These are phyloP conservation scores for Ptilodon capucinus DNA, from an alignment of 2,888 invertebrate genomes.

Conservation along the genomic window DNA sequence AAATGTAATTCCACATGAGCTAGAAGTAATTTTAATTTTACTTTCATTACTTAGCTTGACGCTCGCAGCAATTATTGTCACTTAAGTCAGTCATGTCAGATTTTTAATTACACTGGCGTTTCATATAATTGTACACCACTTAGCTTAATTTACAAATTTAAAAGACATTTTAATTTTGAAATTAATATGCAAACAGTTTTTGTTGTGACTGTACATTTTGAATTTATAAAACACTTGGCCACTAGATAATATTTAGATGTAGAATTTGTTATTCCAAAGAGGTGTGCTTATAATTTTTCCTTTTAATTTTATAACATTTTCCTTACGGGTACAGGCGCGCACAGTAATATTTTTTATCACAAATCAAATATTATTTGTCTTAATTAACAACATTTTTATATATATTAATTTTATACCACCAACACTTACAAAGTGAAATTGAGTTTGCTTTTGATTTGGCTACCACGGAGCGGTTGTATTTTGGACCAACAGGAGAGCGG, in stretches of 20 bases:
- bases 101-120: conserved; percentile 48
- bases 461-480: conserved; percentile 24
- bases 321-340: no score
- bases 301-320: no score
- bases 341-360: no score
- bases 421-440: no score
- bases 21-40: conserved; percentile 26
- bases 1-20: conserved; percentile 5
- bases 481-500: conserved; percentile 40
- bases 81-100: conserved; percentile 43
- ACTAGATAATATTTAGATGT: no score
- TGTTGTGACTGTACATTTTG: not conserved
- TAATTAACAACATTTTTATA: no score
- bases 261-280: no score
- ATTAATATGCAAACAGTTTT: conserved; percentile 7
- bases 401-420: no score
- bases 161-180: not conserved
- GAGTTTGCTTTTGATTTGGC: no score
- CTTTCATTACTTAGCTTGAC: conserved; percentile 51
- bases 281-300: no score
- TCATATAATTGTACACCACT: conserved; percentile 19
- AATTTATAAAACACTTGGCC: no score
- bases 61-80: conserved; percentile 47
- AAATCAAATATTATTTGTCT: no score
- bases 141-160: conserved; percentile 8